Evolutionary conservation across 1,140 invertebrate species (phyloP).

Genomic region (Venustaconcha ellipsiformis): DNA sequence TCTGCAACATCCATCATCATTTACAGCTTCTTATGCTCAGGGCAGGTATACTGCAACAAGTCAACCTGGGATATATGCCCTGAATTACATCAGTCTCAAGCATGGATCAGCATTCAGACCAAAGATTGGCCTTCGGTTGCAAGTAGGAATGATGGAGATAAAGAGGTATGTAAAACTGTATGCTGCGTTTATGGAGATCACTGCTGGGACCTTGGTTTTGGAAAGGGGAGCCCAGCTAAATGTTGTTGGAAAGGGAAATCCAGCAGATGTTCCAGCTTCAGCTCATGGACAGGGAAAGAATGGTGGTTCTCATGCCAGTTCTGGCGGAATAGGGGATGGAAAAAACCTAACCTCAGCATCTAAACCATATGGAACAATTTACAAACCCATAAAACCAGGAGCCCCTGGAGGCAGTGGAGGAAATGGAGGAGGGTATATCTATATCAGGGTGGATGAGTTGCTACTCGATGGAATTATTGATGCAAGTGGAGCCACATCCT

Average conservation of each 20-base stretch:
- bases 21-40: slow-evolving; percentile 42
- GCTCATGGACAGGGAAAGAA: slow-evolving; percentile 34
- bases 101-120: slow-evolving; percentile 40
- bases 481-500: slow-evolving; percentile 39
- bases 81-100: slow-evolving; percentile 44
- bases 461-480: slow-evolving; percentile 47
- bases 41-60: slow-evolving; percentile 39
- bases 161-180: slow-evolving; percentile 46
- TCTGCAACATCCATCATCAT: slow-evolving; percentile 46
- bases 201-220: slow-evolving; percentile 43
- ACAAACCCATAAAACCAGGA: slow-evolving; percentile 39
- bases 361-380: slow-evolving; percentile 49
- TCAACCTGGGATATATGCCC: slow-evolving; percentile 36
- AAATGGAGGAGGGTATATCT: slow-evolving; percentile 48
- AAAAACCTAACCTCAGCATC: slow-evolving; percentile 30
- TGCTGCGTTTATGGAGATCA: slow-evolving; percentile 41
- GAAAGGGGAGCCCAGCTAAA: slow-evolving; percentile 47
- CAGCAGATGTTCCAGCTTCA: slow-evolving; percentile 29
- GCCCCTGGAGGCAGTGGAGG: slow-evolving; percentile 44
- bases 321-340: slow-evolving; percentile 43
- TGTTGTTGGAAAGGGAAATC: slow-evolving; percentile 36
- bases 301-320: slow-evolving; percentile 53
- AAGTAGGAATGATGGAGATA: slow-evolving; percentile 45
- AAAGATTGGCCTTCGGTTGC: slow-evolving; percentile 37
- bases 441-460: slow-evolving; percentile 40